A percentile compares a stretch with the other conserved stretches of the same genome.
These are phyloP conservation scores for Cotesia glomerata DNA, from an alignment of 1,140 invertebrate species.

Conservation along the genomic window DNA sequence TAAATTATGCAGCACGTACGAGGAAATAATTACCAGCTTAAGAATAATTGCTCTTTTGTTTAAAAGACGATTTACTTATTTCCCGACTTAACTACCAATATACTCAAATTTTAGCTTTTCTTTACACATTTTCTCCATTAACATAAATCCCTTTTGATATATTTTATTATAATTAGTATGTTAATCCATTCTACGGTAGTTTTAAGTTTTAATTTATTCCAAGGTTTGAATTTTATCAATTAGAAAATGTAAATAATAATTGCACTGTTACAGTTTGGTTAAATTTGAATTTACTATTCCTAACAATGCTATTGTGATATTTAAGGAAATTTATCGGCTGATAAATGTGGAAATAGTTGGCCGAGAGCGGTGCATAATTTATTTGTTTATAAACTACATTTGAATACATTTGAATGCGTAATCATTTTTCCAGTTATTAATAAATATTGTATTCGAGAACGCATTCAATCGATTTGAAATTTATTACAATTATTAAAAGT, in stretches of 20 bases:
- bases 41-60: conserved; percentile 36
- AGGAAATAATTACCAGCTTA: conserved; percentile 30
- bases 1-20: conserved; percentile 33
- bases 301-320: too few relatives aligned
- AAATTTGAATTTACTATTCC: too few relatives aligned
- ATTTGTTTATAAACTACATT: background rate
- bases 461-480: too few relatives aligned
- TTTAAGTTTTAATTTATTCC: too few relatives aligned
- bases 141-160: background rate
- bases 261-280: too few relatives aligned
- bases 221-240: too few relatives aligned
- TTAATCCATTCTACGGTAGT: too few relatives aligned
- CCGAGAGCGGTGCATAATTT: background rate
- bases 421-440: background rate
- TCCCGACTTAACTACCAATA: background rate
- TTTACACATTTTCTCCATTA: background rate
- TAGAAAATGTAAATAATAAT: too few relatives aligned
- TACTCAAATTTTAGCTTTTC: background rate
- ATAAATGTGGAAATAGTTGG: too few relatives aligned
- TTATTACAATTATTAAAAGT: too few relatives aligned
- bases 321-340: too few relatives aligned
- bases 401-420: background rate
- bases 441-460: background rate
- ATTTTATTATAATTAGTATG: background rate
- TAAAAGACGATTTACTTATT: background rate